Percentiles rank a stretch among this genome's conserved stretches.
These are phyloP conservation scores for Nannobrachium achirus DNA, from an alignment of 2,113 vertebrate species.

Conservation along the genomic window DNA sequence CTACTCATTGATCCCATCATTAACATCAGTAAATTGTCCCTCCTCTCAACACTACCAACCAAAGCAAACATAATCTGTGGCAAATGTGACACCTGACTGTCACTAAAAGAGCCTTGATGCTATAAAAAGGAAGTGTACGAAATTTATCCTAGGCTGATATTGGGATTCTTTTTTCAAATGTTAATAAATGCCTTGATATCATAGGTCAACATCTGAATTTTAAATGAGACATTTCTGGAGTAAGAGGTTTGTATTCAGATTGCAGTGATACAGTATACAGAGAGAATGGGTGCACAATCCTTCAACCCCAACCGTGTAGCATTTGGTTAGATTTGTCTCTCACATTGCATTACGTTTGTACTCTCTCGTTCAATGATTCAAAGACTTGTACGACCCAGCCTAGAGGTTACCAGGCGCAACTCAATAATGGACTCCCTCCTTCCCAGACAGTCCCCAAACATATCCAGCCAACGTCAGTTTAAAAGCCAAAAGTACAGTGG, in stretches of 20 bases:
- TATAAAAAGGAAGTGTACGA: not conserved
- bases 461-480: too few relatives aligned
- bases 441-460: too few relatives aligned
- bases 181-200: slow-evolving; percentile 11
- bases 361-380: too few relatives aligned
- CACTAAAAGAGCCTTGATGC: slow-evolving; percentile 24
- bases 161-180: slow-evolving; percentile 24
- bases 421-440: too few relatives aligned
- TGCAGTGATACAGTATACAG: not conserved
- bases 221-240: slow-evolving; percentile 11
- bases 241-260: not conserved
- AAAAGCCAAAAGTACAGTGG: too few relatives aligned
- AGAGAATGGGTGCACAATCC: not conserved
- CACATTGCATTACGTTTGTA: too few relatives aligned
- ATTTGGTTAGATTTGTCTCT: too few relatives aligned
- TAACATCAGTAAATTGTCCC: slow-evolving; percentile 43
- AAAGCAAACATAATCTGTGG: slow-evolving; percentile 40
- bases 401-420: too few relatives aligned
- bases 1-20: slow-evolving; percentile 36
- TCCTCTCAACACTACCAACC: slow-evolving; percentile 36
- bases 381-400: too few relatives aligned
- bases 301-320: not conserved
- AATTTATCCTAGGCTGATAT: slow-evolving; percentile 4
- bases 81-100: slow-evolving; percentile 28
- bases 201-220: slow-evolving; percentile 18